Conservation (phyloP, 2,113 vertebrate genomes). For the Ciconia maguari region DNA sequence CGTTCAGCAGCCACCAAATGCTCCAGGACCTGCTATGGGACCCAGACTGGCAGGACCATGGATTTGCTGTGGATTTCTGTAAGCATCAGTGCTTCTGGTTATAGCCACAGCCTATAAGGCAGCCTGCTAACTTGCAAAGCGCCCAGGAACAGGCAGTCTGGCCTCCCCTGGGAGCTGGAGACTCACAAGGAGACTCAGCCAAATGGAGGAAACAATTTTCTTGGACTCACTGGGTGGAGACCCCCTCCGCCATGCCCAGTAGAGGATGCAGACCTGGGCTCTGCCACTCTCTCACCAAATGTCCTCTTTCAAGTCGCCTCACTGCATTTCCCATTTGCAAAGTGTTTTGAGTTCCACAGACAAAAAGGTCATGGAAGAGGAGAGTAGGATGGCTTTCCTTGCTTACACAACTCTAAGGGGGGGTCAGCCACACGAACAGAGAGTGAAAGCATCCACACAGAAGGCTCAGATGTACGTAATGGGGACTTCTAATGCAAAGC, state of each 20-base stretch:
- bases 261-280: neutral
- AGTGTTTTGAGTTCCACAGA: neutral
- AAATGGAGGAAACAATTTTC: neutral
- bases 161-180: neutral
- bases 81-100: neutral
- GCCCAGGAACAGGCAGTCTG: neutral
- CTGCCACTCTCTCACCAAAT: neutral
- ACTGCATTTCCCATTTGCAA: neutral
- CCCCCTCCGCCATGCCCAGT: neutral
- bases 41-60: neutral
- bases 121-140: neutral
- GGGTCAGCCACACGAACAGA: neutral
- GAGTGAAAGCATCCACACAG: neutral
- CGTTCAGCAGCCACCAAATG: neutral
- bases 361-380: neutral
- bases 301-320: neutral
- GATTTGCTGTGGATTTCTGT: neutral
- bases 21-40: neutral
- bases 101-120: neutral
- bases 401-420: neutral
- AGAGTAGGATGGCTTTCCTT: neutral
- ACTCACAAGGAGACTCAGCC: neutral
- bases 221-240: neutral
- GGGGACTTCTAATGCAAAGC: neutral
- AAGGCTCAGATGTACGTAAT: fast-evolving